Evolutionary conservation across 1,140 invertebrate genomes (phyloP), one percentile per base, ranked within the genome.

Genomic region (Caenorhabditis tropicalis): DNA sequence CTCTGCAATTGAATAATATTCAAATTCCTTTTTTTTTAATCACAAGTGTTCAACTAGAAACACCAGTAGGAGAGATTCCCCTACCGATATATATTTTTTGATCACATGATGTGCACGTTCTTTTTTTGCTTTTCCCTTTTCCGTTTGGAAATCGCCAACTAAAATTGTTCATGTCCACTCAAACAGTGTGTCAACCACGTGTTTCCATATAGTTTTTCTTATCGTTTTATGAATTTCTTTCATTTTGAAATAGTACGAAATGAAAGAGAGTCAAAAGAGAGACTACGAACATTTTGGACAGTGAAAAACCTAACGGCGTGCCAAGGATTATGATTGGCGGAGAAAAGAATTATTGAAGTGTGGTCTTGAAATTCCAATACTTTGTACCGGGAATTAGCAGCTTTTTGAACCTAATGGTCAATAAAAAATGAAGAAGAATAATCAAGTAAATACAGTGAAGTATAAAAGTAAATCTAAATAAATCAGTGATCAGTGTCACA

Each of bases 361-460:
- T 58, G 53, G 53, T 58, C 53, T 31, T 58, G 53, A 58, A 58
- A 58, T 15, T 31, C 16, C 10, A 2, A 58, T 58, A 58, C 53
- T 58, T 58, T 58, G 53, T 58, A 58, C 53, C 53, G 9, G 15
- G 53, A 58, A 53, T 15, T 58, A 58, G 10, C 9, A 29, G 9
- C 24, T 65, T 65, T 36, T 65, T 65, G 58, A 65, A 36, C 58
- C 58, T 10, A 65, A 65, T 65, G 58, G 58, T 56, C 24, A 27
- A 9, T 0, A 51, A 10, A 51, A n/a, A 51, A 51, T 56, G 6
- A 5, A 27, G 21, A 27, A 12, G 53, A 27, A 10, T 10, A 27
- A 56, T 27, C 2, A 27, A 29, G 53, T 2, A 27, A 56, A 27
- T 56, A 56, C 12, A 43, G 39, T 43, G 5, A 5, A 43, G 39